A percentile compares a stretch with the other conserved stretches of the same genome.
Evolutionary conservation across 92 coral and sea anemone species (phyloP).

Genomic region (Pocillopora grandis): DNA sequence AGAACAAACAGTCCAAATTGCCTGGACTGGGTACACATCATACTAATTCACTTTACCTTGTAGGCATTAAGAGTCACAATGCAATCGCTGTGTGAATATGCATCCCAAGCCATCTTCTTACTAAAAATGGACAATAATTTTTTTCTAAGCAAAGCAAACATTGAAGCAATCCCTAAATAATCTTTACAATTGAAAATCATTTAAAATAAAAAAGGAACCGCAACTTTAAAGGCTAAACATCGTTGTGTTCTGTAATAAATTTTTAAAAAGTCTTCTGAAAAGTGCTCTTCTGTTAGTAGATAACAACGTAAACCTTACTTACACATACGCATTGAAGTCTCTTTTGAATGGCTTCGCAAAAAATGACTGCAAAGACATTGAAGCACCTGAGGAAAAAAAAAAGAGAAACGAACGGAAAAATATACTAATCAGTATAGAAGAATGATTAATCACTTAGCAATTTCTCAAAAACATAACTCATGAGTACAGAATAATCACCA

Average conservation of each 20-base stretch:
- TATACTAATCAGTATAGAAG: too few species aligned
- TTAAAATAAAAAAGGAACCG: too few species aligned
- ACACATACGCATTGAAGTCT: conserved; percentile 63
- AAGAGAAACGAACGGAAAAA: neutral
- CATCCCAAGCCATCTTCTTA: conserved; percentile 84
- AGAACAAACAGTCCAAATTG: neutral
- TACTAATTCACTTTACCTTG: conserved; percentile 39
- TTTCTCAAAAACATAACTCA: too few species aligned
- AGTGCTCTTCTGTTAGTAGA: neutral
- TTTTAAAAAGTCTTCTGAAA: too few species aligned
- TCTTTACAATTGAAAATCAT: too few species aligned
- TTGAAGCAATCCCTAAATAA: too few species aligned
- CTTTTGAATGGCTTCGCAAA: conserved; percentile 78
- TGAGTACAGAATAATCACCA: neutral
- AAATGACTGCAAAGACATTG: conserved; percentile 82
- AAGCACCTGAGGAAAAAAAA: conserved; percentile 68
- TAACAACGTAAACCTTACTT: neutral
- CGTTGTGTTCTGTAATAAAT: too few species aligned
- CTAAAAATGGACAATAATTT: conserved; percentile 26
- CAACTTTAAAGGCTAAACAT: too few species aligned
- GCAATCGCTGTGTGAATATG: conserved; percentile 84
- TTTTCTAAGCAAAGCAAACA: neutral
- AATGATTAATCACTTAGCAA: too few species aligned
- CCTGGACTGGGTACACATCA: too few species aligned
- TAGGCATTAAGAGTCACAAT: conserved; percentile 80